Evolutionary conservation across 2,888 invertebrate species (phyloP).

Genomic region (Seira musarum): DNA sequence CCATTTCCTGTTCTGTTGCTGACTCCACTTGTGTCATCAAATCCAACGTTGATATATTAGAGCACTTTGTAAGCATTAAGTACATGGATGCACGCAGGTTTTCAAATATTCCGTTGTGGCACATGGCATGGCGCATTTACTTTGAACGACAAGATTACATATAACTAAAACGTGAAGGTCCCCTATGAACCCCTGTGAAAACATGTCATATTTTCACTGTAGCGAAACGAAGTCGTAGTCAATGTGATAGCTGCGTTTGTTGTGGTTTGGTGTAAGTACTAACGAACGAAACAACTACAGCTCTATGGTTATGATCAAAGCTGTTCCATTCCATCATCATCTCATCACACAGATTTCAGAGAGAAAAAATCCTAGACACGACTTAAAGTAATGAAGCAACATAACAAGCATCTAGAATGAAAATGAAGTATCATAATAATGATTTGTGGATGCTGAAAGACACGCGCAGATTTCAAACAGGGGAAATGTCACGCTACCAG

Average conservation of each 20-base stretch:
- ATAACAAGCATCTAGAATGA: conserved; percentile 36
- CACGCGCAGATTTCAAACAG: conserved; percentile 37
- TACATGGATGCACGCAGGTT: neutral
- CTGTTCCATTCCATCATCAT: no score
- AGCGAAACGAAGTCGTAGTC: no score
- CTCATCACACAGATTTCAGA: conserved; percentile 51
- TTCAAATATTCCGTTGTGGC: no score
- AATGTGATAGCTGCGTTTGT: neutral
- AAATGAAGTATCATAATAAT: conserved; percentile 57
- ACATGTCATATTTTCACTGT: no score
- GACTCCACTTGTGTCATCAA: conserved; percentile 31
- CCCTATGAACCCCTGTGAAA: no score
- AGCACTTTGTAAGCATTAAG: conserved; percentile 49
- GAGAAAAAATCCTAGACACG: conserved; percentile 18
- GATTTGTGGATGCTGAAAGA: conserved; percentile 54
- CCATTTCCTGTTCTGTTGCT: neutral
- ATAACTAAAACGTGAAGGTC: no score
- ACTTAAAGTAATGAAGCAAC: conserved; percentile 47
- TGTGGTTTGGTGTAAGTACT: neutral
- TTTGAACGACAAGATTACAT: no score
- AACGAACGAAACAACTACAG: neutral
- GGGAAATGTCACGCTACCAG: conserved; percentile 33
- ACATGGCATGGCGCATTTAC: no score
- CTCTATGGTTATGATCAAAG: conserved; percentile 16
- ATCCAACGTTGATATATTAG: conserved; percentile 47